Evolutionary conservation across 2,888 invertebrate genomes (phyloP), one percentile per base, ranked within the genome.

Genomic region (Acanthococcus lagerstroemiae): DNA sequence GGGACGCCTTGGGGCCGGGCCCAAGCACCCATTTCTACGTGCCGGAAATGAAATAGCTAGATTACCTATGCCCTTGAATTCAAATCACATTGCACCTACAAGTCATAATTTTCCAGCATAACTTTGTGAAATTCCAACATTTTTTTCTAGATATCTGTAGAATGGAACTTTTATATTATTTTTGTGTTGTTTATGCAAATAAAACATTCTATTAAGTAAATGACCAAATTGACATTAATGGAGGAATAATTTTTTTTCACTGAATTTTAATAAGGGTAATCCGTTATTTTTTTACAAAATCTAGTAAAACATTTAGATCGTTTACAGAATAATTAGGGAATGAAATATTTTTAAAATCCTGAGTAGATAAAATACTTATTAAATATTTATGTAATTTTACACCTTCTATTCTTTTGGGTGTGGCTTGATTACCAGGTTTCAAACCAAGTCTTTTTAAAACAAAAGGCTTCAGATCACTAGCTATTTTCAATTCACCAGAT

Each of bases 181-280:
- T 52, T 22, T 30, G 54, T 22, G 24, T 54, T 54, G 54, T 54
- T 54, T 54, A 54, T 54, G 54, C 24, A 54, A 24, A 54, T 54
- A 12, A 12, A 54, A 54, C 54, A 54, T 54, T 54, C 54, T 54
- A 21, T 54, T 21, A 22, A 54, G 22, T 24, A 21, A 54, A 54
- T 54, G 24, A 54, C 54, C 54, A 22, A 54, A 21, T 54, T 54
- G 54, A 54, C 54, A 54, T 54, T 54, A 22, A 7, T 54, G 24
- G 24, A 22, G 54, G 54, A 54, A 54, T 54, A 54, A 54, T 21
- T 54, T 54, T 48, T 54, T 54, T 54, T 54, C 54, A 54, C 24
- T 54, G 24, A 54, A 54, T 54, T 54, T 54, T 24, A 54, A 24
- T 54, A 54, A 54, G 24, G 54, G 22, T 7, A 54, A 22, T 22